Percentiles rank a stretch among this genome's conserved stretches.
Conservation (phyloP, 2,888 invertebrate species). For the Rhamnusium bicolor region DNA sequence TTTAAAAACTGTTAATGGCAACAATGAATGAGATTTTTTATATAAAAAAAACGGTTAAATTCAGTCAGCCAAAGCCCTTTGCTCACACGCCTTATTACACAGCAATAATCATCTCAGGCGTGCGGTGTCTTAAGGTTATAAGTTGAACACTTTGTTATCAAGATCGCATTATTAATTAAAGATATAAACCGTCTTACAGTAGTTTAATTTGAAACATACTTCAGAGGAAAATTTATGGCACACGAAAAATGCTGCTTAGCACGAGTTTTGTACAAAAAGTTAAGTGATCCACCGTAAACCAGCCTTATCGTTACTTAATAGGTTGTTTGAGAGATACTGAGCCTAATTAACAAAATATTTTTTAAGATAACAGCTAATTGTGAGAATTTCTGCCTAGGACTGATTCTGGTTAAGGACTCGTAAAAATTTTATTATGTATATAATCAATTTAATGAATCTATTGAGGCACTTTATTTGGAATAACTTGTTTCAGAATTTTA, state of each 20-base stretch:
- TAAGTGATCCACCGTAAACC: conserved; percentile 15
- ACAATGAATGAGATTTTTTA: no score
- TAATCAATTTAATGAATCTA: background rate
- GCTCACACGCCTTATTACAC: conserved; percentile 1
- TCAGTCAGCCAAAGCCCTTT: conserved; percentile 3
- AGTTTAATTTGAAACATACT: conserved; percentile 10
- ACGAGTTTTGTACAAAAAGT: conserved; percentile 20
- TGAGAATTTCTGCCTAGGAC: conserved; percentile 20
- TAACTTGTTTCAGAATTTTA: background rate
- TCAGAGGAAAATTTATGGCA: conserved; percentile 3
- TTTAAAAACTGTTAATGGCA: no score
- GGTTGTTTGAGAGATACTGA: conserved; percentile 24
- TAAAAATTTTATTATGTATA: conserved; percentile 14
- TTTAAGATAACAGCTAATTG: conserved; percentile 25
- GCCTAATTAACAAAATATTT: conserved; percentile 29
- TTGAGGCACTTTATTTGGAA: conserved; percentile 5
- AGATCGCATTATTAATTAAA: conserved; percentile 29
- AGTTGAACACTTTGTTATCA: conserved; percentile 16
- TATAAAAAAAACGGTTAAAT: background rate
- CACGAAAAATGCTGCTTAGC: conserved; percentile 20
- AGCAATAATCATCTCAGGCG: background rate
- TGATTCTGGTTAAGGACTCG: background rate
- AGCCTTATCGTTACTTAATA: conserved; percentile 21
- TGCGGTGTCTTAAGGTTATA: background rate
- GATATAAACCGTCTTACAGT: conserved; percentile 15